phyloP scores from a whole-genome alignment of 2,113 vertebrate species.

The Pimephales promelas region DNA sequence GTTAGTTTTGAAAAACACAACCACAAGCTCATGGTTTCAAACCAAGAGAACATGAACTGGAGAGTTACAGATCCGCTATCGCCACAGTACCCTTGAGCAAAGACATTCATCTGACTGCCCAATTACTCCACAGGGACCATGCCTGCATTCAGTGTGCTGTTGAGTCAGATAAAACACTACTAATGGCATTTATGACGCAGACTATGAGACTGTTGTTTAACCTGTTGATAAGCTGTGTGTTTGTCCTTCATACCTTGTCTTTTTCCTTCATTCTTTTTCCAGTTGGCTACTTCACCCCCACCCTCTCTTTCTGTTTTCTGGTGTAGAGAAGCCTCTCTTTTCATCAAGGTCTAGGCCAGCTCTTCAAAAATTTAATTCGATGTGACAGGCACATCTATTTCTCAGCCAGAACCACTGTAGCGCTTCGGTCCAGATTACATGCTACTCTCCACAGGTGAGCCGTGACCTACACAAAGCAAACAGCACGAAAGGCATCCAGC shows the following conservation, averaged over 20 bases:
- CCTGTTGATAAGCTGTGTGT: not conserved
- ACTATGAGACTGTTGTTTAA: conserved; percentile 3
- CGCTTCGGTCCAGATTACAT: conserved; percentile 42
- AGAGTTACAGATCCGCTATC: not conserved
- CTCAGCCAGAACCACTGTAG: conserved; percentile 44
- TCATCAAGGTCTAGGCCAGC: conserved; percentile 10
- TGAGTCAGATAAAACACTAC: conserved; percentile 16
- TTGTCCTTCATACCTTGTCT: not conserved
- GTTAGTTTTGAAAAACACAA: not conserved
- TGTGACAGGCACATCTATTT: conserved; percentile 68
- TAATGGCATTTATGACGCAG: conserved; percentile 16
- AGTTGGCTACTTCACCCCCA: not conserved
- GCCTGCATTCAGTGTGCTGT: conserved; percentile 6
- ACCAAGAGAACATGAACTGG: not conserved
- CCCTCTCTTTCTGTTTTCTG: conserved; percentile 7
- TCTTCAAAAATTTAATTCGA: conserved; percentile 48
- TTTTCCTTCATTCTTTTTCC: not conserved
- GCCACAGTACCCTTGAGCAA: conserved; percentile 19
- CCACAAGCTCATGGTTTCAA: not conserved
- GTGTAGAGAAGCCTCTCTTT: not conserved
- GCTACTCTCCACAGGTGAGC: conserved; percentile 49
- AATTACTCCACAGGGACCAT: not conserved
- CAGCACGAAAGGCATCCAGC: not conserved
- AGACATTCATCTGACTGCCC: not conserved
- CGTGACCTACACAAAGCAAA: conserved; percentile 31